Evolutionary conservation across 2,113 vertebrate genomes (phyloP).

Genomic region (Equus przewalskii): DNA sequence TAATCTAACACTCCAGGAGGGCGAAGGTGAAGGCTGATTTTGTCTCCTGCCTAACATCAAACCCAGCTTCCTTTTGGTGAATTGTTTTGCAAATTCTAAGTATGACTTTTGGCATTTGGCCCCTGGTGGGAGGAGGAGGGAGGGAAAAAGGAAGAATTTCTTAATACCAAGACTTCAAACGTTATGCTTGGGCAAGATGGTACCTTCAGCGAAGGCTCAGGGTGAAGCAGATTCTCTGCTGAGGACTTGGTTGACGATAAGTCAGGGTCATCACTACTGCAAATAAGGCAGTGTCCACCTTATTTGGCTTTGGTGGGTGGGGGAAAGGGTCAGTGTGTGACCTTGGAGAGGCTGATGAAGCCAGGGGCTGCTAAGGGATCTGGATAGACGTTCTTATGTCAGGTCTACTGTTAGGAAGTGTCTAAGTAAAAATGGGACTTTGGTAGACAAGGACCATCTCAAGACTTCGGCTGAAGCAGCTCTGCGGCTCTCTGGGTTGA

Average conservation of each 20-base stretch:
- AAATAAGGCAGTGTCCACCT: neutral
- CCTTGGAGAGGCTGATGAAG: neutral
- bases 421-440: neutral
- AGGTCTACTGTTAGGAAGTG: neutral
- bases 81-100: neutral
- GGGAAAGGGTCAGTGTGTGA: neutral
- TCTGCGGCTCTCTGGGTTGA: neutral
- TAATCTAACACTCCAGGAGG: rapidly evolving
- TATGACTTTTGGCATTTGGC: neutral
- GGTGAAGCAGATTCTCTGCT: neutral
- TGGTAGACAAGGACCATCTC: no score
- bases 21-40: neutral
- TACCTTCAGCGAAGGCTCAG: neutral
- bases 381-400: neutral
- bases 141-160: neutral
- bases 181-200: neutral
- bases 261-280: no score
- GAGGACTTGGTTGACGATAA: no score
- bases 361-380: neutral
- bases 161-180: neutral
- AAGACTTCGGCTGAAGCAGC: neutral
- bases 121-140: neutral
- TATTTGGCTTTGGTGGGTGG: neutral
- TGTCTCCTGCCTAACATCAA: neutral
- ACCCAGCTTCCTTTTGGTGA: neutral